Conservation (phyloP, 2,888 invertebrate species). For the Andrena praecox region DNA sequence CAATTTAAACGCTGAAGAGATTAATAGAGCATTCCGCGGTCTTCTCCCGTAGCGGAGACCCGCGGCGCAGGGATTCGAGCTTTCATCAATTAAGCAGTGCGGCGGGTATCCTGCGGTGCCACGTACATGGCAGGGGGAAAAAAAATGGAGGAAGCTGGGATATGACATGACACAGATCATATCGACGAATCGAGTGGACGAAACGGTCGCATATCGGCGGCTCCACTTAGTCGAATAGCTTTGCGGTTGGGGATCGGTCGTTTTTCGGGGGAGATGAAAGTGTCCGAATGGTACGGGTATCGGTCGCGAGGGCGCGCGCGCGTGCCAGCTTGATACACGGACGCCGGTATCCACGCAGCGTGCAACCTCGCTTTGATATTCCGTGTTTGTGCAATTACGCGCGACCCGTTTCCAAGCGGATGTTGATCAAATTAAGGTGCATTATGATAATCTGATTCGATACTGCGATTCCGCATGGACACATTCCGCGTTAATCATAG, state of each 20-base stretch:
- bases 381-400: constrained; percentile 75
- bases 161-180: constrained; percentile 67
- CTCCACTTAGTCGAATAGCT: constrained; percentile 69
- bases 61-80: constrained; percentile 33
- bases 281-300: constrained; percentile 59
- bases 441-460: constrained; percentile 77
- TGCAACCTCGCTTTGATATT: constrained; percentile 73
- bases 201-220: constrained; percentile 57
- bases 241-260: constrained; percentile 70
- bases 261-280: constrained; percentile 69
- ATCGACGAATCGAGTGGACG: constrained; percentile 63
- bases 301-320: constrained; percentile 14
- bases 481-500: constrained; percentile 74
- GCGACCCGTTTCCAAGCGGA: constrained; percentile 71
- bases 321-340: constrained; percentile 28
- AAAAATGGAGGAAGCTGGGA: constrained; percentile 42
- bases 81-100: constrained; percentile 66
- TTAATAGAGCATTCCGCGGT: constrained; percentile 58
- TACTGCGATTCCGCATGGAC: constrained; percentile 66
- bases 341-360: constrained; percentile 39
- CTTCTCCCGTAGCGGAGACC: constrained; percentile 49
- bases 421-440: constrained; percentile 77
- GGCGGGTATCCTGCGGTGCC: constrained; percentile 40
- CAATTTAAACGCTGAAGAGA: constrained; percentile 47
- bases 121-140: not conserved